Evolutionary conservation across 2,888 invertebrate species (phyloP).

Genomic region (Drosophila cognata): DNA sequence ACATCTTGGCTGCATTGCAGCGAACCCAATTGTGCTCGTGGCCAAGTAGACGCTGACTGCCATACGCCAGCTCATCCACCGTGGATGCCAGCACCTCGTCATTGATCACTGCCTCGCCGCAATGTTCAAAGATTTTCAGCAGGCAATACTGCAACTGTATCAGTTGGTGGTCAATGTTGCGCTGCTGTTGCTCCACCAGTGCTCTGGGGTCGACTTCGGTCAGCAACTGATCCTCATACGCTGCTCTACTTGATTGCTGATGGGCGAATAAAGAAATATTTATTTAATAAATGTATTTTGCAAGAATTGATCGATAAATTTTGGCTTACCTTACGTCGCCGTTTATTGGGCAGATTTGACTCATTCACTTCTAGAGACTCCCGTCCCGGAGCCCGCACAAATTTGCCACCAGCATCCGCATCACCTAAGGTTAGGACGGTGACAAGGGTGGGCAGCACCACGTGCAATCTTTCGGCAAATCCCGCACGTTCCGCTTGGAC

Average conservation of each 20-base stretch:
- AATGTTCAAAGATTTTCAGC: slow-evolving; percentile 88
- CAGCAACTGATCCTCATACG: slow-evolving; percentile 33
- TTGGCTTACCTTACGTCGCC: slow-evolving; percentile 45
- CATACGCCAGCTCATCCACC: slow-evolving; percentile 88
- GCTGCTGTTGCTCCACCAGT: slow-evolving; percentile 87
- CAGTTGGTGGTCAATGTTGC: slow-evolving; percentile 89
- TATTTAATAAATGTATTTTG: not conserved
- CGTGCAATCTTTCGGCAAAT: slow-evolving; percentile 89
- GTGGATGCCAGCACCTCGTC: slow-evolving; percentile 68
- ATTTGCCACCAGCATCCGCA: slow-evolving; percentile 86
- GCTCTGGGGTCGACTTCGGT: slow-evolving; percentile 62
- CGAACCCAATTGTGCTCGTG: slow-evolving; percentile 96
- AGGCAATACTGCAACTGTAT: slow-evolving; percentile 91
- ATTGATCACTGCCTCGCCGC: slow-evolving; percentile 87
- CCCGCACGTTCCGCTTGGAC: slow-evolving; percentile 90
- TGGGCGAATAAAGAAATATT: not conserved
- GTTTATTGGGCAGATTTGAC: slow-evolving; percentile 15
- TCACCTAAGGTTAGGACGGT: slow-evolving; percentile 86
- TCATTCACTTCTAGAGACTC: slow-evolving; percentile 36
- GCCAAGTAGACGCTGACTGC: slow-evolving; percentile 89
- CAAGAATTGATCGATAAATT: not conserved
- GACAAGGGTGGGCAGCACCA: slow-evolving; percentile 87
- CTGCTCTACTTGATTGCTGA: slow-evolving; percentile 3
- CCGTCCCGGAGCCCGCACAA: slow-evolving; percentile 86
- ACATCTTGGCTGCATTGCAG: slow-evolving; percentile 90